Conservation (phyloP, 2,113 vertebrate species). For the Cercopithecus mona region DNA sequence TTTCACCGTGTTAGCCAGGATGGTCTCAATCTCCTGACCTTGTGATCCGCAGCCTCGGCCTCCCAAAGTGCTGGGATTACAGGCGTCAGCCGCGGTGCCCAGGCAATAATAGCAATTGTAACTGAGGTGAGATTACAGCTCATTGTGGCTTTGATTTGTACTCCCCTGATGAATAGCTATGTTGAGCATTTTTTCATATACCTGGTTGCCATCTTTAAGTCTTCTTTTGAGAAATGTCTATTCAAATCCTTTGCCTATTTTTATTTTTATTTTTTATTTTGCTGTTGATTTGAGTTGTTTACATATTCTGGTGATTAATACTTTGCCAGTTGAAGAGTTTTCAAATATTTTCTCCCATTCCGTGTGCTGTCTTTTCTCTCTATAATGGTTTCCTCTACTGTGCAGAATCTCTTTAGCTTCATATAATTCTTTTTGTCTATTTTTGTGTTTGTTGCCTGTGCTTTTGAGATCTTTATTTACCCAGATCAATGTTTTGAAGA, state of each 20-base stretch:
- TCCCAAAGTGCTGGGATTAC: too few species aligned
- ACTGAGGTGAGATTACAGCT: background rate
- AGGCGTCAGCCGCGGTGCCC: too few species aligned
- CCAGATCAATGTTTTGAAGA: background rate
- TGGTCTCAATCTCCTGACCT: too few species aligned
- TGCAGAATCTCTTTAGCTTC: background rate
- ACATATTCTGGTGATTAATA: background rate
- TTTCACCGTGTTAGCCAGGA: too few species aligned
- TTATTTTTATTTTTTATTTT: background rate
- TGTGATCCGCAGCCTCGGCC: too few species aligned
- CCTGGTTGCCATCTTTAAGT: background rate
- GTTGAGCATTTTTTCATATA: background rate
- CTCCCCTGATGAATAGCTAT: background rate
- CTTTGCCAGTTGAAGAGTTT: background rate
- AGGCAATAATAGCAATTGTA: background rate
- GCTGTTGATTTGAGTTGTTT: background rate
- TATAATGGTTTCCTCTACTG: background rate
- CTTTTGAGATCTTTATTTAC: background rate
- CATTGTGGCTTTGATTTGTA: background rate
- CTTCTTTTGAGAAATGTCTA: background rate
- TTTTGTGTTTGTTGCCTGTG: background rate
- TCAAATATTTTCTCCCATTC: background rate
- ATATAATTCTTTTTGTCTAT: background rate
- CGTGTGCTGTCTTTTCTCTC: background rate
- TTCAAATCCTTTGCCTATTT: background rate